Evolutionary conservation across 2,113 vertebrate species (phyloP), one percentile per base, ranked within the genome.

Genomic region (Cyprinodon brontotheroides): DNA sequence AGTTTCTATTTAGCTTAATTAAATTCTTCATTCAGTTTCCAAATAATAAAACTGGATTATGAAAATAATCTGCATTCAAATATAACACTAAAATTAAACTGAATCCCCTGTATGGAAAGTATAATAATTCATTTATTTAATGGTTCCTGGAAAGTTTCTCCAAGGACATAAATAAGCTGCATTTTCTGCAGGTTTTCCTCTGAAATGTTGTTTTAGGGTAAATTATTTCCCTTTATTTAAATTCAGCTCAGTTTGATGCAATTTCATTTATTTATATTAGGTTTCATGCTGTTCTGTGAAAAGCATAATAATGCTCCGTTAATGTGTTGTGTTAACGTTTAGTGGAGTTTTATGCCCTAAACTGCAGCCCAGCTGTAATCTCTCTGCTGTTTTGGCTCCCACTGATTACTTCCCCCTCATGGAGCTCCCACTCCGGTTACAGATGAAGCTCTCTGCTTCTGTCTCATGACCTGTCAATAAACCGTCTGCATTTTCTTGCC

Each of bases 401-500:
- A 57, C 50, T 57, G 50, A 57, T 78, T 61, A 66, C 22, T 72
- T 9, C 70, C 64, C 38, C 22, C 37, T 64, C 61, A 11, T 59
- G 37, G 68, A 75, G 66, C 48, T 65, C 57, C 69, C 14, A 14
- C 29, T 59, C 7, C 50, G 59, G 64, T 40, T 79, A 3, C 63
- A 20, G 3, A 79, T 72, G 65, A 40, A 74, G 65, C 70, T 50
- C 40, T 1, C 5, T 29, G 50, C 22, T 77, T 39, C 15, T 43
- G 68, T 77, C 41, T 83, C 57, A 61, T 5, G 3, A 74, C 43
- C 36, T 20, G 50, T 57, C 63, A 43, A 68, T 66, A 86, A 63
- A 72, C 87, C 69, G 79, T 75, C 60, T 57, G 39, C 17, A 37
- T 81, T 70, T 79, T 3, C 9, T 12, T 65, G 70, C 74, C 84